A percentile compares a stretch with the other conserved stretches of the same genome.
Evolutionary conservation across 2,113 vertebrate genomes (phyloP).

Genomic region (Nothoprocta perdicaria): DNA sequence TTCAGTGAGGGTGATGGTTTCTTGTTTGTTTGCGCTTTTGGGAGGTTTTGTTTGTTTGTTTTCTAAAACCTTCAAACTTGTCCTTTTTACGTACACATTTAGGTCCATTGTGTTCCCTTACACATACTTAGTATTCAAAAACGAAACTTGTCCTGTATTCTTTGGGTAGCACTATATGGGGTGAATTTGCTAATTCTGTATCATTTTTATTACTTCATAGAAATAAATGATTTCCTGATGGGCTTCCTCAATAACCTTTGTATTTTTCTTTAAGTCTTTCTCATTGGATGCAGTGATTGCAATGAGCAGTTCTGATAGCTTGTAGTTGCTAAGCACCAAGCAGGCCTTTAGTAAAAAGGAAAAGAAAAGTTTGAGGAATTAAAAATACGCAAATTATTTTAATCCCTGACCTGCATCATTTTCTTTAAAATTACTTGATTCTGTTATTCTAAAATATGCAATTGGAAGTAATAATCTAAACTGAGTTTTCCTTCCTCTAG

Average conservation of each 20-base stretch:
- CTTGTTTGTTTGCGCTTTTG: too few relatives aligned
- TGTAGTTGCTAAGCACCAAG: conserved; percentile 77
- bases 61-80: not conserved
- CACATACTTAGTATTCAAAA: not conserved
- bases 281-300: conserved; percentile 12
- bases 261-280: not conserved
- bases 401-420: conserved; percentile 27
- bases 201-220: conserved; percentile 28
- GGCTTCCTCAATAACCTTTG: conserved; percentile 37
- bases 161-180: not conserved
- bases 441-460: conserved; percentile 20
- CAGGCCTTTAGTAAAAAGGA: conserved; percentile 29
- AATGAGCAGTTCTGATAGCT: conserved; percentile 33
- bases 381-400: conserved; percentile 63
- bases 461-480: not conserved
- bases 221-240: conserved; percentile 3
- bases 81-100: not conserved
- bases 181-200: conserved; percentile 13
- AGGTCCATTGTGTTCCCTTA: not conserved
- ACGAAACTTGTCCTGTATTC: not conserved
- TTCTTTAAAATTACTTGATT: conserved; percentile 34
- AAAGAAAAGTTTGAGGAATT: conserved; percentile 41
- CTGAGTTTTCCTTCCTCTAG: not conserved
- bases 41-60: not conserved
- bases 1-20: not conserved